Evolutionary conservation across 2,113 vertebrate species (phyloP).

Genomic region (Phyllostomus hastatus): DNA sequence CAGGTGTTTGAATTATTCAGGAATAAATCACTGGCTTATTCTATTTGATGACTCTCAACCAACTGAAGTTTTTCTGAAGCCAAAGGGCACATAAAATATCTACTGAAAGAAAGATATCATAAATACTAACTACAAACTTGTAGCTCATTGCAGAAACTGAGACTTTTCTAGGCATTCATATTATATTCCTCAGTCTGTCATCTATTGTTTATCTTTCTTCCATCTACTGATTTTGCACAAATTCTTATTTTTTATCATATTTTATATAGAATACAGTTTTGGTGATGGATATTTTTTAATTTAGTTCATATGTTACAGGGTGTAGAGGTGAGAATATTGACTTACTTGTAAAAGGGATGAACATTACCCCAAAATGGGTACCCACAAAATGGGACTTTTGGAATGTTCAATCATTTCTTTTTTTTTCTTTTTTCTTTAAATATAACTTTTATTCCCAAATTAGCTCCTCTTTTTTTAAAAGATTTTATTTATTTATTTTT

Average conservation of each 20-base stretch:
- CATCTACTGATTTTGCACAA: not conserved
- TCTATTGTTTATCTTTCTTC: not conserved
- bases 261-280: not conserved
- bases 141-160: not conserved
- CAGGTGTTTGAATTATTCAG: not conserved
- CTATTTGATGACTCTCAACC: not conserved
- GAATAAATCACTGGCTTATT: not conserved
- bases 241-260: not conserved
- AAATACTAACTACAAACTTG: not conserved
- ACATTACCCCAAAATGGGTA: not conserved
- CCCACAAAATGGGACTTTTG: too few relatives aligned
- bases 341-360: not conserved
- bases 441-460: too few relatives aligned
- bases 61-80: not conserved
- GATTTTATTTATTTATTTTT: too few relatives aligned
- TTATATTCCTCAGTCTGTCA: not conserved
- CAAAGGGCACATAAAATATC: not conserved
- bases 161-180: not conserved
- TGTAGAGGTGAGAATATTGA: not conserved
- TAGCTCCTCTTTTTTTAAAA: too few relatives aligned
- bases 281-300: not conserved
- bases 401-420: not conserved
- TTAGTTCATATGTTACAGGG: not conserved
- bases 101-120: not conserved
- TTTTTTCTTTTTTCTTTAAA: too few relatives aligned